Conservation (phyloP, 2,888 invertebrate species). For the Philopedon plagiatum region DNA sequence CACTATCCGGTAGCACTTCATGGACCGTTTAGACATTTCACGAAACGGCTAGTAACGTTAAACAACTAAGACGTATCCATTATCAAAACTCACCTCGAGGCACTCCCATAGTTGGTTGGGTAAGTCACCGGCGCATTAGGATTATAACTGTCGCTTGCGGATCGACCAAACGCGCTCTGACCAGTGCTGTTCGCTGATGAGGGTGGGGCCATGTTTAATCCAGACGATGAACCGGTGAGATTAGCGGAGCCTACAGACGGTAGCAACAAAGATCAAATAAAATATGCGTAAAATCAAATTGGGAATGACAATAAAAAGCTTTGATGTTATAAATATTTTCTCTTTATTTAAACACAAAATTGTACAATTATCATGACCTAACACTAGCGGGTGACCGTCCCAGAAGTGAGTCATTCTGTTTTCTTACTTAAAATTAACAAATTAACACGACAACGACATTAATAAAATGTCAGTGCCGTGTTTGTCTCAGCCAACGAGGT, state of each 20-base stretch:
- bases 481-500: no score
- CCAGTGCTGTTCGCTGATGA: constrained; percentile 1
- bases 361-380: neutral
- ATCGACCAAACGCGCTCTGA: constrained; percentile 16
- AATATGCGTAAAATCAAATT: neutral
- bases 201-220: constrained; percentile 16
- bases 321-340: neutral
- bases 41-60: no score
- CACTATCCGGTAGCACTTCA: no score
- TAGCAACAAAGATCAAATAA: neutral
- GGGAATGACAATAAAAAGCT: neutral
- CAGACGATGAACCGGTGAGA: neutral
- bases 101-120: constrained; percentile 46
- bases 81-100: constrained; percentile 28
- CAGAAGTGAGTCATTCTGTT: no score
- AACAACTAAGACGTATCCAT: no score
- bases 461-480: no score
- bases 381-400: neutral
- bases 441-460: no score
- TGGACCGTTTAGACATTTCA: no score
- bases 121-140: constrained; percentile 47
- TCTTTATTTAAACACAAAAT: neutral
- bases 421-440: no score
- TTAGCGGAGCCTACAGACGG: neutral
- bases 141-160: constrained; percentile 32